Conservation (phyloP, 2,113 vertebrate genomes). For the Gadus macrocephalus region DNA sequence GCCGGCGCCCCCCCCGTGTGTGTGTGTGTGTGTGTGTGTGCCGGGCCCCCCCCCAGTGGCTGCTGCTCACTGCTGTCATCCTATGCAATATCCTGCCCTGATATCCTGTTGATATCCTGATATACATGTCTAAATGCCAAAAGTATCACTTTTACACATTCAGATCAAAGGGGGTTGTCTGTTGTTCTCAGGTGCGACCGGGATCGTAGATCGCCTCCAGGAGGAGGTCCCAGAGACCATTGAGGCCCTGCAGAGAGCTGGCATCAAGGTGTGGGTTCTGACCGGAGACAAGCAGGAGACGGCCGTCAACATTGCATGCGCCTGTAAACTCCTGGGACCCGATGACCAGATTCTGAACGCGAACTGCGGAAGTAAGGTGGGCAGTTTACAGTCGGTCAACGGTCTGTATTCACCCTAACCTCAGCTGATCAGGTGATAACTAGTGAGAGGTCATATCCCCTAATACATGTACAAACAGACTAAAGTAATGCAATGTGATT, state of each 20-base stretch:
- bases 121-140: neutral
- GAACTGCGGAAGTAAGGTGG: constrained; percentile 77
- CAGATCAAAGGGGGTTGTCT: neutral
- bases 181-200: constrained; percentile 80
- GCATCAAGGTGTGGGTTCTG: constrained; percentile 92
- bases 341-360: constrained; percentile 79
- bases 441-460: no score
- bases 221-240: constrained; percentile 91
- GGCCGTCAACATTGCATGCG: constrained; percentile 86
- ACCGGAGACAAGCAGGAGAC: constrained; percentile 97
- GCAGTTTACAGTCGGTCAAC: constrained; percentile 16
- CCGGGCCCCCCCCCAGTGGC: no score
- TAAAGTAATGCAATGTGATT: no score
- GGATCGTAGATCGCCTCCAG: constrained; percentile 90
- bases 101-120: no score
- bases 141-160: neutral
- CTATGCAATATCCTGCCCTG: no score
- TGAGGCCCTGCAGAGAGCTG: constrained; percentile 81
- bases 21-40: no score
- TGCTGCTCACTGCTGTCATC: no score
- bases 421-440: no score
- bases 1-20: no score
- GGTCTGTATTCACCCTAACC: neutral
- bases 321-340: constrained; percentile 81
- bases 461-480: no score